Evolutionary conservation across 1,140 invertebrate species (phyloP).

Genomic region (Lepeophtheirus salmonis): DNA sequence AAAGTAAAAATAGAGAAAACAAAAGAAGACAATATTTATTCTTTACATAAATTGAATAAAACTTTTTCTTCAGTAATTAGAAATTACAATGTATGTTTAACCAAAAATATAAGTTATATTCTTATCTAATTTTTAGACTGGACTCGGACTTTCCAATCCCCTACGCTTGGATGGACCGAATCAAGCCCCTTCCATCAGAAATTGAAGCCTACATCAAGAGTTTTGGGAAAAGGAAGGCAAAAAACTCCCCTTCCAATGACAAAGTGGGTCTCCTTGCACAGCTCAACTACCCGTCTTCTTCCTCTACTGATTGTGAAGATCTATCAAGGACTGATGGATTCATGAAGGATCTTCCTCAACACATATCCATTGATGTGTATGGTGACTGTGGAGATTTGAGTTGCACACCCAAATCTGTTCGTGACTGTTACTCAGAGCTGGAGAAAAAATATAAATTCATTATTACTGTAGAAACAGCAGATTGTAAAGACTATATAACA

Average conservation of each 20-base stretch:
- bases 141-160: constrained; percentile 33
- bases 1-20: no score
- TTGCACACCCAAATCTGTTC: constrained; percentile 17
- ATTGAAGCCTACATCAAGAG: not conserved
- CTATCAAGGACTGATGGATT: constrained; percentile 34
- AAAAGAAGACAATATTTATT: no score
- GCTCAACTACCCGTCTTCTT: constrained; percentile 35
- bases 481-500: constrained; percentile 28
- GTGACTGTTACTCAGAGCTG: not conserved
- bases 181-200: constrained; percentile 4
- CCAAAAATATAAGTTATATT: no score
- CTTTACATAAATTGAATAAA: no score
- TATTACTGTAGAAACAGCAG: constrained; percentile 33
- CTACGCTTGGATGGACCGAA: constrained; percentile 27
- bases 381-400: constrained; percentile 36
- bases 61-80: no score
- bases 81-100: no score
- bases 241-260: not conserved
- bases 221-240: constrained; percentile 2
- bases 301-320: constrained; percentile 41
- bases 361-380: constrained; percentile 44
- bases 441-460: constrained; percentile 30
- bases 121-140: constrained; percentile 20
- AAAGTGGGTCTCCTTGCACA: not conserved
- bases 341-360: constrained; percentile 33